Base-by-base conservation (phyloP, 2,797 vertebrate species). In the Carduelis carduelis region DNA sequence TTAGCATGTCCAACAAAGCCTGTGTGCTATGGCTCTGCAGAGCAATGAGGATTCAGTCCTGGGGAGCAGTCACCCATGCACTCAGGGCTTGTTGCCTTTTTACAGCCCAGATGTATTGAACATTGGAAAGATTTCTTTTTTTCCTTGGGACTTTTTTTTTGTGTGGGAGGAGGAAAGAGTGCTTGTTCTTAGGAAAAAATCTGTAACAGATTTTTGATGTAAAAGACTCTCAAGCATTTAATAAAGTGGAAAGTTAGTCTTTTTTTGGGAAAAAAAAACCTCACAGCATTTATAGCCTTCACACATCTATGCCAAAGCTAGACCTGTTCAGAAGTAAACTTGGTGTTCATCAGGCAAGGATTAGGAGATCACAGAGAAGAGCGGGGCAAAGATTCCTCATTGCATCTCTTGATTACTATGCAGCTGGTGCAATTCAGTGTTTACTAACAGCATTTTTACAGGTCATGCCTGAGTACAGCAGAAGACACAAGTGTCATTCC, bases 191-290 rank as follows among this genome's bases (percentile, higher is more conserved):
- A 80, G 79, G 92, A 95, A 94, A 96, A 94, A 92, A 35, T 46
- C 43, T 89, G 92, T 80, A 92, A 95, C 44, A 78, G 9, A 71
- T 95, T 86, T 93, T 94, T 93, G 21, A 88, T 91, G 50, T 69
- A 55, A 72, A 91, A 94, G 47, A 70, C 41, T 92, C 56, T 71
- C 4, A 2, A 90, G 55, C 34, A 76, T 78, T 91, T 93, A 78
- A 72, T 81, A 94, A 91, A 92, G 59, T 88, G 92, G 87, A 93
- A 96, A 95, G 57, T 89, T 63, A 74, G 77, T 32, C 55, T 74
- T 93, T 90, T 72, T 34, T 0, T 0, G 15, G 56, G 56, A 1
- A 19, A 53, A 57, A 57, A 59, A n/a, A 9, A 19, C 41, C 10
- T 50, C 39, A 9, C 6, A 68, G 26, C 23, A 49, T 69, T 89